Percentiles rank a stretch among this genome's conserved stretches.
Conservation (phyloP, 2,113 vertebrate genomes). For the Sigmodon hispidus region DNA sequence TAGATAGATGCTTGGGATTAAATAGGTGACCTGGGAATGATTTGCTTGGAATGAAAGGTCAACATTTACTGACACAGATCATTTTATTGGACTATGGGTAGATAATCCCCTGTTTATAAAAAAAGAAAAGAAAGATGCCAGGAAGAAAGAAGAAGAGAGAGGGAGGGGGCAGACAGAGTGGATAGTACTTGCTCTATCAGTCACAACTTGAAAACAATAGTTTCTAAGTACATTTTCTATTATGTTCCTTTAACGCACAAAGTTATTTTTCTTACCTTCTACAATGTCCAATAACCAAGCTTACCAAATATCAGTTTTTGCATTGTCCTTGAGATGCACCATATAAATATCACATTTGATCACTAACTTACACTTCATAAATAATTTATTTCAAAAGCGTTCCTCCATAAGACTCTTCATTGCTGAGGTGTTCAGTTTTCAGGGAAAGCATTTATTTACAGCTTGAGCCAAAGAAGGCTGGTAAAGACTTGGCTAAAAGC, state of each 20-base stretch:
- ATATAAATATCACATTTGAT: constrained; percentile 87
- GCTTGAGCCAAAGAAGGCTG: constrained; percentile 79
- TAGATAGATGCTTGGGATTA: constrained; percentile 49
- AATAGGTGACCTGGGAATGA: constrained; percentile 48
- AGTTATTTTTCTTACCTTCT: constrained; percentile 26
- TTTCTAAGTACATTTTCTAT: constrained; percentile 23
- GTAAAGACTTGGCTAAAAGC: constrained; percentile 84
- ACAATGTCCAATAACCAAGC: constrained; percentile 3
- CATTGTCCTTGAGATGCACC: constrained; percentile 82
- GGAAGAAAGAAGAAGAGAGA: background rate
- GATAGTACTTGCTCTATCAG: background rate
- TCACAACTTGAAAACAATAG: constrained; percentile 28
- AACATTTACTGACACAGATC: constrained; percentile 50
- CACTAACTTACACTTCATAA: constrained; percentile 85
- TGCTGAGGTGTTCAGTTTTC: constrained; percentile 83
- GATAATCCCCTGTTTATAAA: background rate
- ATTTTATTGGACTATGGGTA: constrained; percentile 42
- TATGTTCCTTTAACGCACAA: constrained; percentile 20
- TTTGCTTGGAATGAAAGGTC: constrained; percentile 31
- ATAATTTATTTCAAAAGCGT: constrained; percentile 86
- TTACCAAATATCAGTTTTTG: constrained; percentile 71
- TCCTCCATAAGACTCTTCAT: constrained; percentile 77
- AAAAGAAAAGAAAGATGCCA: background rate
- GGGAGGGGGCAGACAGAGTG: background rate
- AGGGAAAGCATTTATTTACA: constrained; percentile 85